A percentile compares a stretch with the other conserved stretches of the same genome.
These are phyloP conservation scores for Ptilorrhoa leucosticta DNA, from an alignment of 2,113 vertebrate species.

Conservation along the genomic window DNA sequence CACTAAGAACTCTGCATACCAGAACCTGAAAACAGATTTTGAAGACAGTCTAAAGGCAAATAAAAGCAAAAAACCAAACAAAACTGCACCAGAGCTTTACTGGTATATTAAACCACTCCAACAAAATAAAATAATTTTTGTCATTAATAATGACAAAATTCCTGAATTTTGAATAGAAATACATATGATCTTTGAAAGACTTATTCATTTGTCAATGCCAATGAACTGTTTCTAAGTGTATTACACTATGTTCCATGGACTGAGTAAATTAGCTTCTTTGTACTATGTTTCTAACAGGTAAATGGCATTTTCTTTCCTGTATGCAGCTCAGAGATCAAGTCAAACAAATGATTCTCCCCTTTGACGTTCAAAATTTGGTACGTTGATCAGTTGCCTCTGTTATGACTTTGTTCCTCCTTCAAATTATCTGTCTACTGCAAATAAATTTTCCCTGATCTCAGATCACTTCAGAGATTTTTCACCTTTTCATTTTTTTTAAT, in stretches of 20 bases:
- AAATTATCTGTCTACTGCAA: neutral
- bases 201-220: neutral
- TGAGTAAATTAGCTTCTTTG: neutral
- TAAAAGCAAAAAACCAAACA: neutral
- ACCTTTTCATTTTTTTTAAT: neutral
- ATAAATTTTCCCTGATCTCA: neutral
- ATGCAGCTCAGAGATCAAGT: neutral
- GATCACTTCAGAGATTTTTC: neutral
- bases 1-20: fast-evolving
- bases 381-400: neutral
- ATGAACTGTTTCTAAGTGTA: neutral
- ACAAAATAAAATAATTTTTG: neutral
- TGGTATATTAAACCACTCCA: neutral
- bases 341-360: neutral
- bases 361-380: neutral
- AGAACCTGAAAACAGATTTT: neutral
- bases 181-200: neutral
- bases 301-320: neutral
- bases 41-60: neutral
- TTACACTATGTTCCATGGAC: neutral
- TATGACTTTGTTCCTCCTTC: neutral
- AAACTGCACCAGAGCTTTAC: neutral
- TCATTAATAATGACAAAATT: too few species aligned
- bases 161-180: neutral
- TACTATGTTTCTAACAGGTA: neutral